Conservation (phyloP, 2,113 vertebrate species). For the Passer montanus region DNA sequence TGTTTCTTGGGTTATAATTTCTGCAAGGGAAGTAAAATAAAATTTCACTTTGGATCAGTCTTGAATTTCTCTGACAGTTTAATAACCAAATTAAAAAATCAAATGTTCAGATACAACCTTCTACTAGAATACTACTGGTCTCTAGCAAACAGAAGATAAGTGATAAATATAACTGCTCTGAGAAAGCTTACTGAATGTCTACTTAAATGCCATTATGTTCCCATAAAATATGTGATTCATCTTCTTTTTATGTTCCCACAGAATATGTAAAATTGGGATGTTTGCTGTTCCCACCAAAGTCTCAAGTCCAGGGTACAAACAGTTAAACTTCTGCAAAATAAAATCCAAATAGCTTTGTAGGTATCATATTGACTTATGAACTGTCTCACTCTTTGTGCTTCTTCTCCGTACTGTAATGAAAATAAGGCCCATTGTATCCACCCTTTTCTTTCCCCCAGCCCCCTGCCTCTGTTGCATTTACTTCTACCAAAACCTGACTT, state of each 20-base stretch:
- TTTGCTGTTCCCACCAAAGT: neutral
- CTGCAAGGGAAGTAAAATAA: neutral
- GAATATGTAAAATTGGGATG: neutral
- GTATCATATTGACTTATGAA: neutral
- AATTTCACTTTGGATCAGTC: neutral
- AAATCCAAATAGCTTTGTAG: neutral
- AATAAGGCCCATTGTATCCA: neutral
- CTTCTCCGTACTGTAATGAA: neutral
- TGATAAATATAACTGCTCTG: neutral
- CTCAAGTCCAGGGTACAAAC: neutral
- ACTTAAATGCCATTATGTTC: neutral
- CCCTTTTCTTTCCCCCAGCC: fast-evolving
- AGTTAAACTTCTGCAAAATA: neutral
- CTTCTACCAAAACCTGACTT: neutral
- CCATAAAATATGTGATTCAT: neutral
- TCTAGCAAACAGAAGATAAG: neutral
- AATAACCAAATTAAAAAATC: neutral
- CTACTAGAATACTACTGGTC: neutral
- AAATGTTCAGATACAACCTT: neutral
- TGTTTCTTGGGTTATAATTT: neutral
- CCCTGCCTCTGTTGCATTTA: neutral
- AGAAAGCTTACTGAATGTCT: neutral
- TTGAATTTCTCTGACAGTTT: neutral
- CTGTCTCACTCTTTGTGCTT: neutral
- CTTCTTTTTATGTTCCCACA: neutral